Conservation (phyloP, 1,140 invertebrate species). For the Drosophila albomicans region DNA sequence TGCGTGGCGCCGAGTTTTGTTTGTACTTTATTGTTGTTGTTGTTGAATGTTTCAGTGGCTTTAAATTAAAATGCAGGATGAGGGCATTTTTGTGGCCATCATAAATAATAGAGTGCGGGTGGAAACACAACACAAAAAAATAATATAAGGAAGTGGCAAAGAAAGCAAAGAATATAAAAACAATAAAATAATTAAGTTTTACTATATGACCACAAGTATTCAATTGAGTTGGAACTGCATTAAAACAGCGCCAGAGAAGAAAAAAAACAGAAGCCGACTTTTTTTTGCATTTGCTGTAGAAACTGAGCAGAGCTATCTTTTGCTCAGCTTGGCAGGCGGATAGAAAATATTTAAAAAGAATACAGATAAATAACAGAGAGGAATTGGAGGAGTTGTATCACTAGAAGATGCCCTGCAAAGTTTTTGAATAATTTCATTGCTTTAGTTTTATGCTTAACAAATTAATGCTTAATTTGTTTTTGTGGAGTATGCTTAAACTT, state of each 20-base stretch:
- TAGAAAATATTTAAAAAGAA: neutral
- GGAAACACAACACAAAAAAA: neutral
- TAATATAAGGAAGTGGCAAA: neutral
- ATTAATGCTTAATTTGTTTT: no score
- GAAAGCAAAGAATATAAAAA: neutral
- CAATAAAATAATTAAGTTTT: constrained; percentile 6
- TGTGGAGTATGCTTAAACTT: no score
- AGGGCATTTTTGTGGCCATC: constrained; percentile 21
- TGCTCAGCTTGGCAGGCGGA: neutral
- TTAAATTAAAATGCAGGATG: constrained; percentile 38
- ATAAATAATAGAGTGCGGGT: constrained; percentile 45
- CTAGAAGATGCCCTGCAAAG: neutral
- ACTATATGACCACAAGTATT: constrained; percentile 1
- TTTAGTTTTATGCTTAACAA: no score
- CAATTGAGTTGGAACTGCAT: neutral
- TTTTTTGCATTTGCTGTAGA: neutral
- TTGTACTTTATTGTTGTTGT: no score
- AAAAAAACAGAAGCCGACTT: neutral
- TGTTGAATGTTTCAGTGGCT: constrained; percentile 21
- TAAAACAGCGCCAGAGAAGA: neutral
- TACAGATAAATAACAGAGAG: neutral
- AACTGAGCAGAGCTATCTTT: neutral
- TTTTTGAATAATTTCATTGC: no score
- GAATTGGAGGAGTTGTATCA: neutral
- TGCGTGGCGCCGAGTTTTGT: constrained; percentile 11